Percentiles rank a stretch among this genome's conserved stretches.
Conservation (phyloP, 1,140 invertebrate genomes). For the Tetraneura akinire region DNA sequence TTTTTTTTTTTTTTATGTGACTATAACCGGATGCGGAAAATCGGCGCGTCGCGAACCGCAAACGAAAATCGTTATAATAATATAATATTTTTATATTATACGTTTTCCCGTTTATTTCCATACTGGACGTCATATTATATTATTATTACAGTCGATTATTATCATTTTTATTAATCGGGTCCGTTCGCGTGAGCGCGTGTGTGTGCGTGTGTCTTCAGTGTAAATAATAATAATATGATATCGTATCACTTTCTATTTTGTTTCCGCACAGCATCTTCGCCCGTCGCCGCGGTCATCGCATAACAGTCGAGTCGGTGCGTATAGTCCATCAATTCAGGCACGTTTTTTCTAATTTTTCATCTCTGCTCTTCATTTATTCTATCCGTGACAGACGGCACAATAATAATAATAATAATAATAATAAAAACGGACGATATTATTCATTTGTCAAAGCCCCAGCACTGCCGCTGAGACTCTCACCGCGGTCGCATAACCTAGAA, state of each 20-base stretch:
- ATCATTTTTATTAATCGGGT: too few relatives aligned
- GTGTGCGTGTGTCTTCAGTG: too few relatives aligned
- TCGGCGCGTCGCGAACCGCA: neutral
- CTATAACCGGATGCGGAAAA: conserved; percentile 27
- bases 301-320: too few relatives aligned
- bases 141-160: too few relatives aligned
- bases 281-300: too few relatives aligned
- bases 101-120: neutral
- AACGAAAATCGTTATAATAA: conserved; percentile 11
- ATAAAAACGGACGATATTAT: conserved; percentile 13
- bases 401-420: neutral
- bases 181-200: too few relatives aligned
- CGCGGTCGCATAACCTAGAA: conserved; percentile 4
- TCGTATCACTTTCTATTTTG: too few relatives aligned
- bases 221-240: too few relatives aligned
- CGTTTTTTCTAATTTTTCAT: neutral
- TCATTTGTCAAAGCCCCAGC: conserved; percentile 41
- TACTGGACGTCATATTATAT: too few relatives aligned
- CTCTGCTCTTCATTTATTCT: conserved; percentile 9
- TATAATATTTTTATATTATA: neutral
- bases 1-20: too few relatives aligned
- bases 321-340: too few relatives aligned
- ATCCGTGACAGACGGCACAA: conserved; percentile 9
- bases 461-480: conserved; percentile 17
- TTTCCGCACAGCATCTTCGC: too few relatives aligned